Percentiles rank a stretch among this genome's conserved stretches.
These are phyloP conservation scores for Acronicta alni DNA, from an alignment of 2,888 invertebrate genomes.

Conservation along the genomic window DNA sequence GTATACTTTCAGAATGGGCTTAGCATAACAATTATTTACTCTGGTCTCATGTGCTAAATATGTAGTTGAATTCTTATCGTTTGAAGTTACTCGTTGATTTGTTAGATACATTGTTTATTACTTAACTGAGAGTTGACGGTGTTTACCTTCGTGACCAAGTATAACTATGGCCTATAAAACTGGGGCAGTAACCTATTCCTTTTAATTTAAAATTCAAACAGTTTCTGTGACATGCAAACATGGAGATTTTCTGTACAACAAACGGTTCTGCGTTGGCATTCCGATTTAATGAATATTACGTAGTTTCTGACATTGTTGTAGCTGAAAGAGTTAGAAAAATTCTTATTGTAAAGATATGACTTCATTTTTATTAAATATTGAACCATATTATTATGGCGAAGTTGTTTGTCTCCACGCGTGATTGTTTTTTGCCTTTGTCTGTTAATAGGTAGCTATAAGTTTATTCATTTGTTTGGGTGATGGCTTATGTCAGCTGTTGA, in stretches of 20 bases:
- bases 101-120: constrained; percentile 41
- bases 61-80: constrained; percentile 28
- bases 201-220: constrained; percentile 73
- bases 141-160: constrained; percentile 60
- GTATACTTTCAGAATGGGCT: constrained; percentile 28
- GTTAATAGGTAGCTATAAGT: constrained; percentile 4
- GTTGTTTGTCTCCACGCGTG: constrained; percentile 4
- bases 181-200: constrained; percentile 73
- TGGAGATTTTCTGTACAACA: constrained; percentile 56
- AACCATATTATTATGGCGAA: not conserved
- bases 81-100: constrained; percentile 27
- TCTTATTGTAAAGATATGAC: too few relatives aligned
- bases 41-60: constrained; percentile 34
- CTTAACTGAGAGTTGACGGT: constrained; percentile 38
- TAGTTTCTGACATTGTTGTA: constrained; percentile 9
- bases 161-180: constrained; percentile 65
- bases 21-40: constrained; percentile 36
- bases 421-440: constrained; percentile 10
- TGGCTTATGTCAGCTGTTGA: constrained; percentile 1
- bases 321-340: not conserved
- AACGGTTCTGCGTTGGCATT: constrained; percentile 58
- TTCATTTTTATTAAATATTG: not conserved
- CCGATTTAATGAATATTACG: constrained; percentile 40
- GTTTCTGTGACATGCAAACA: constrained; percentile 61
- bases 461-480: constrained; percentile 7